Conservation (phyloP, 2,797 vertebrate species). For the Rhynchotus rufescens region DNA sequence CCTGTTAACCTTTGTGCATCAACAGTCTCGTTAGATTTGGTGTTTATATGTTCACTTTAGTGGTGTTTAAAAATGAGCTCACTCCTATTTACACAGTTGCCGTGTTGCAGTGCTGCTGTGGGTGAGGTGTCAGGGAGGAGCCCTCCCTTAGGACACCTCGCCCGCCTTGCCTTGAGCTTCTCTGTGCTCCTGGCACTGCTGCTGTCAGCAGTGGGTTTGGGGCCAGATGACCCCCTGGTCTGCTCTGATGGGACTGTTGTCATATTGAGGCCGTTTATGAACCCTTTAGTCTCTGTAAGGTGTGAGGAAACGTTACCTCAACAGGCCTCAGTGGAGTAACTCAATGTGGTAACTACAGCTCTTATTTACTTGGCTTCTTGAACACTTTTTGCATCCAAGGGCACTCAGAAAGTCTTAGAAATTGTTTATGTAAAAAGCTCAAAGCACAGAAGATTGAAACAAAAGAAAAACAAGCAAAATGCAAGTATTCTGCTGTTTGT, state of each 20-base stretch:
- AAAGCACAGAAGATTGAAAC: not conserved
- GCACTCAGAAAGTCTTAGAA: not conserved
- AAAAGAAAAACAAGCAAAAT: not conserved
- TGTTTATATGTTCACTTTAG: not conserved
- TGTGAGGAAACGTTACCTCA: not conserved
- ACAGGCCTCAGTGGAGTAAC: not conserved
- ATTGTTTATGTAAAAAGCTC: not conserved
- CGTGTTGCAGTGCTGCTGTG: not conserved
- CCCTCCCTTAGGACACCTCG: not conserved
- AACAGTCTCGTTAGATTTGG: not conserved
- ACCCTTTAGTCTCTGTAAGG: not conserved
- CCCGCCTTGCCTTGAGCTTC: not conserved
- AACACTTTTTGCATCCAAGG: not conserved
- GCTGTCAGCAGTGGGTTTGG: not conserved
- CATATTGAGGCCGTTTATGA: not conserved
- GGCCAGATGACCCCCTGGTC: not conserved
- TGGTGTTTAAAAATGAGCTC: not conserved
- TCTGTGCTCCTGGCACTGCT: not conserved
- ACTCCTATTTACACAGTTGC: not conserved
- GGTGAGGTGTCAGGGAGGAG: not conserved
- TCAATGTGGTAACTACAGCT: not conserved
- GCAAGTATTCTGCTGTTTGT: not conserved
- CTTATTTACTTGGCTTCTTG: not conserved
- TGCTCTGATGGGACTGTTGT: slow-evolving; percentile 20
- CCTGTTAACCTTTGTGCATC: not conserved